phyloP scores from a whole-genome alignment of 2,888 invertebrate species.

The Rhimphoctona megacephalus region DNA sequence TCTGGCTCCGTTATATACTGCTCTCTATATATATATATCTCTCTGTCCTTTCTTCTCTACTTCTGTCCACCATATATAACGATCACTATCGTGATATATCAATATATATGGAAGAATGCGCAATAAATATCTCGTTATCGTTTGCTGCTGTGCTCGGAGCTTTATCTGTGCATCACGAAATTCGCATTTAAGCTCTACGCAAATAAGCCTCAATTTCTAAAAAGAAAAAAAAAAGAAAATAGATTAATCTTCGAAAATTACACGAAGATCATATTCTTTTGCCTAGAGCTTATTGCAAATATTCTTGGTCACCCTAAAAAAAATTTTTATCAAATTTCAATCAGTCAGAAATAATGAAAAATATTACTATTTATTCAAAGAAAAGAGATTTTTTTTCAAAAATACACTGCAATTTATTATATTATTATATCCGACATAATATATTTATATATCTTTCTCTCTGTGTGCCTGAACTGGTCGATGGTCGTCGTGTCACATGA shows the following conservation, averaged over 20 bases:
- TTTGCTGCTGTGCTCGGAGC: conserved; percentile 41
- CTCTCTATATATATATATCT: conserved; percentile 59
- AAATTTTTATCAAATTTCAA: conserved; percentile 19
- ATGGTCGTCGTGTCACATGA: conserved; percentile 85
- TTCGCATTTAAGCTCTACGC: conserved; percentile 35
- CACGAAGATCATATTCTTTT: not conserved
- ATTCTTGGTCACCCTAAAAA: conserved; percentile 31
- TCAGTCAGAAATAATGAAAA: conserved; percentile 12
- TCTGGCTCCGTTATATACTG: conserved; percentile 62
- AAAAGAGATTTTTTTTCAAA: conserved; percentile 43
- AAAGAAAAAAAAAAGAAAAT: conserved; percentile 44
- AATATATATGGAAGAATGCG: conserved; percentile 63
- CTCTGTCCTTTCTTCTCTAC: conserved; percentile 62
- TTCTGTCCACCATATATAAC: conserved; percentile 60
- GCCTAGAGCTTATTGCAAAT: conserved; percentile 15
- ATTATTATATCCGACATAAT: conserved; percentile 68
- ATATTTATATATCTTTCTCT: conserved; percentile 80
- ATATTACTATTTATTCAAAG: conserved; percentile 43
- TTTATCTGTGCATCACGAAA: conserved; percentile 50
- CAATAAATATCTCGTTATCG: conserved; percentile 49
- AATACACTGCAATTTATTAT: conserved; percentile 62
- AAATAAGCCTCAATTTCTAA: not conserved
- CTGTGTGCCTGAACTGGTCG: conserved; percentile 85
- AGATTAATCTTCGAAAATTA: not conserved
- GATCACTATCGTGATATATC: conserved; percentile 57